These are phyloP conservation scores for Muscicapa adusta DNA, from an alignment of 2,113 vertebrate genomes.

Conservation along the genomic window DNA sequence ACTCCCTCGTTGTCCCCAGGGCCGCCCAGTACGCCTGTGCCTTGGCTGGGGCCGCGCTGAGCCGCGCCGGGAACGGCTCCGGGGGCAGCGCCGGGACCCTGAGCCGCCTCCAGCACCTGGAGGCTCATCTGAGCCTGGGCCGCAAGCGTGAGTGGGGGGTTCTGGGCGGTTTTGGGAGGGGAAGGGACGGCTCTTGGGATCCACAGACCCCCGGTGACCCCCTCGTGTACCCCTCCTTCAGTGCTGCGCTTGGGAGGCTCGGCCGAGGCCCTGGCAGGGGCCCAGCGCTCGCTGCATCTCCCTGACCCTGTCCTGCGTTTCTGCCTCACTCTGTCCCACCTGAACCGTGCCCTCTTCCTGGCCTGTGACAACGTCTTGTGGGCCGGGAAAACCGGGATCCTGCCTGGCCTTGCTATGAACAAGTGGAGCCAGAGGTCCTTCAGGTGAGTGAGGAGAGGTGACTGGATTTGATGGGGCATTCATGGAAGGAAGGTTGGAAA, in stretches of 20 bases:
- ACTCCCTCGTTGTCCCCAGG: constrained; percentile 55
- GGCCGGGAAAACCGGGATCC: constrained; percentile 81
- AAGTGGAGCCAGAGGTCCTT: constrained; percentile 93
- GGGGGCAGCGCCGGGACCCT: constrained; percentile 55
- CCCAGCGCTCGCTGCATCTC: constrained; percentile 86
- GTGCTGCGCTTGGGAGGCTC: constrained; percentile 92
- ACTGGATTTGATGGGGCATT: background rate
- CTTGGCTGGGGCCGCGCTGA: constrained; percentile 78
- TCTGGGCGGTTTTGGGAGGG: background rate
- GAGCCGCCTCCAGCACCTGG: constrained; percentile 79
- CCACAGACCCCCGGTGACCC: background rate
- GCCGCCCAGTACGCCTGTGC: constrained; percentile 89
- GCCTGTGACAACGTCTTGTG: constrained; percentile 93
- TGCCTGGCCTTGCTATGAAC: constrained; percentile 77
- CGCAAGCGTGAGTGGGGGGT: constrained; percentile 83
- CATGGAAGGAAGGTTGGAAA: too few species aligned
- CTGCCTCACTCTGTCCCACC: constrained; percentile 88
- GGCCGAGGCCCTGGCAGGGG: constrained; percentile 83
- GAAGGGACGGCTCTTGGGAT: too few species aligned
- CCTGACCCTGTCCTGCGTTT: constrained; percentile 88
- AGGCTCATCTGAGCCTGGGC: constrained; percentile 85
- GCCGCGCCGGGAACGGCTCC: constrained; percentile 37
- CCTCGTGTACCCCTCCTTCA: constrained; percentile 3
- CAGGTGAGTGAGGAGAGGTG: constrained; percentile 70
- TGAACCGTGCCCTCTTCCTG: constrained; percentile 90